Base-by-base conservation (phyloP, 2,888 invertebrate genomes). In the Mythimna impura region DNA sequence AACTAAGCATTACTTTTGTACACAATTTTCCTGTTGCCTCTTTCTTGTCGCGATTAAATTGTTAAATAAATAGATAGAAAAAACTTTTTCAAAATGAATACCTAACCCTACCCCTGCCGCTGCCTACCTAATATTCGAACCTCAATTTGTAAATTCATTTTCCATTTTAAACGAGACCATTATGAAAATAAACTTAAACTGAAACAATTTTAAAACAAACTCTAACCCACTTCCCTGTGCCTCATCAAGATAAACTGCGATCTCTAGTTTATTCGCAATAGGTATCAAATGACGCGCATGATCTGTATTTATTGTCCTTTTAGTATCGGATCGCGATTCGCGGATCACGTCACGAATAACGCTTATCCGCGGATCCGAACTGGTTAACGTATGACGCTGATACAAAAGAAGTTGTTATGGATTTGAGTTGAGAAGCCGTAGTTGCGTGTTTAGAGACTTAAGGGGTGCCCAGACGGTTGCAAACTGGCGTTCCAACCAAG, bases 281-380 rank as follows among this genome's bases (percentile, higher is more conserved):
- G 76, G 66, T 57, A 76, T 64, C 79, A 84, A 84, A 85, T 83
- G 85, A 85, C 79, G 85, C 84, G 75, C 34, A 73, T 84, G 85
- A 85, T 85, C 36, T 73, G 79, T 85, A 84, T 84, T 85, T 84
- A 85, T 84, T 81, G 81, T 81, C 43, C 70, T 69, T 78, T 73
- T 76, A 70, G 73, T 73, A 73, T 83, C 63, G 81, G 64, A 75
- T 75, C 74, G 71, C 64, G 66, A 66, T 67, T 71, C 66, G 52
- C 66, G 65, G 65, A 84, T 81, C 66, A 50, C 65, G 54, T 73
- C 66, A 68, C 71, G 73, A 75, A 73, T 76, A 85, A 75, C 67
- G 76, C 61, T 83, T 76, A 78, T 78, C 78, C 76, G 43, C 50
- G n/a, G 17, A 71, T 78, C 25, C 30, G n/a, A 64, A 66, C 52